Base-by-base conservation (phyloP, 2,797 vertebrate genomes). In the Rallus crepitans region DNA sequence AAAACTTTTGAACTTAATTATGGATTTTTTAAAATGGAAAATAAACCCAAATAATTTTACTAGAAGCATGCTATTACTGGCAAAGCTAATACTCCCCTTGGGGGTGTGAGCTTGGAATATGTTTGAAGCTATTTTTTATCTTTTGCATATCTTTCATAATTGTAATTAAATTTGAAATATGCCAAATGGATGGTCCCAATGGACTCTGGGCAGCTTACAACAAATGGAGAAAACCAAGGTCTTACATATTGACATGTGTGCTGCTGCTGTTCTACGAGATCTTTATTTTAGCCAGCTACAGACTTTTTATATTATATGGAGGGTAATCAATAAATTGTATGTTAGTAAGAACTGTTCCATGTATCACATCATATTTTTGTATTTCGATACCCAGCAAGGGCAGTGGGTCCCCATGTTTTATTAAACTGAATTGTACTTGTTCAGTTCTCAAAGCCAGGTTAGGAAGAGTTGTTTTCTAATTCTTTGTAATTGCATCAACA, bases 341-440 rank as follows among this genome's bases (percentile, higher is more conserved):
- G 59, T 55, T 82, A 47, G 63, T 84, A 94, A 73, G 45, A 66
- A 39, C 63, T 50, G 42, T 84, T 94, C 78, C 27, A 19, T 21
- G 48, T 96, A 84, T 93, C 87, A 91, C 87, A 86, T 94, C 63
- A 39, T 94, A 96, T 96, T 95, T 96, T 56, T 93, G 35, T 81
- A 56, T 91, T 94, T 97, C 80, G 79, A 11, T 86, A 91, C 35
- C 66, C 52, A 81, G 24, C 37, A 71, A 79, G 35, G 70, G 42
- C 66, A 61, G 73, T 86, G 70, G 56, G 73, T 93, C 80, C 72
- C 47, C 20, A 14, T 72, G 17, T 79, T 96, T 94, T 88, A 92
- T 83, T 91, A 37, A 64, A 40, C n/a, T 77, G 80, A 94, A 35
- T n/a, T 56, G 23, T 85, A 94, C 82, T 70, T 95, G 63, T 87